A percentile compares a stretch with the other conserved stretches of the same genome.
Evolutionary conservation across 2,797 vertebrate genomes (phyloP).

Genomic region (Anabas testudineus): DNA sequence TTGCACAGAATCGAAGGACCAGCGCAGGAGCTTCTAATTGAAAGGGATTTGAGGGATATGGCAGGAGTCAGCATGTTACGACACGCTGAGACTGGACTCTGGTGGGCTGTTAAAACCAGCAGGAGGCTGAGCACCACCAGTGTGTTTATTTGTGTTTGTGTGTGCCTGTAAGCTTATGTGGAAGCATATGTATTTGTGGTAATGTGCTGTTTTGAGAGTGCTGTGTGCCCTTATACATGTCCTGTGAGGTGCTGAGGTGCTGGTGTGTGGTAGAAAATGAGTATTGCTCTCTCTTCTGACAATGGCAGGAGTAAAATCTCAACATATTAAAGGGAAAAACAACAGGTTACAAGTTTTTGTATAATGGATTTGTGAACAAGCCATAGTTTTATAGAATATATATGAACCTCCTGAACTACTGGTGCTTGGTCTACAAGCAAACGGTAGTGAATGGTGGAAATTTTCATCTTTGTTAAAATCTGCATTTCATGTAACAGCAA

Average conservation of each 20-base stretch:
- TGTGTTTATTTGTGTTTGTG: conserved; percentile 54
- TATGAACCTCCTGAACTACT: conserved; percentile 58
- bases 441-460: conserved; percentile 41
- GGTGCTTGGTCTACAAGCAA: conserved; percentile 33
- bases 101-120: conserved; percentile 81
- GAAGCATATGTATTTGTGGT: conserved; percentile 40
- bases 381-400: conserved; percentile 75
- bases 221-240: conserved; percentile 50
- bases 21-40: conserved; percentile 82
- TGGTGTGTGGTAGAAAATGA: conserved; percentile 60
- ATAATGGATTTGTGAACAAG: conserved; percentile 66
- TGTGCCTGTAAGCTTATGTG: conserved; percentile 27
- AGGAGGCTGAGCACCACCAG: conserved; percentile 72
- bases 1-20: conserved; percentile 73
- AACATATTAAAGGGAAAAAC: conserved; percentile 52
- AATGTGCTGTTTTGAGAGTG: conserved; percentile 36
- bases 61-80: conserved; percentile 78
- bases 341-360: conserved; percentile 74
- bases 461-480: conserved; percentile 32
- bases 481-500: conserved; percentile 38
- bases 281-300: conserved; percentile 50
- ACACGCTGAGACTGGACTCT: conserved; percentile 75
- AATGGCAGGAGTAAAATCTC: conserved; percentile 65
- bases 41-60: conserved; percentile 84
- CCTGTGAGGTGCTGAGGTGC: conserved; percentile 28